phyloP scores from a whole-genome alignment of 2,888 invertebrate genomes.

The Baccha elongata region DNA sequence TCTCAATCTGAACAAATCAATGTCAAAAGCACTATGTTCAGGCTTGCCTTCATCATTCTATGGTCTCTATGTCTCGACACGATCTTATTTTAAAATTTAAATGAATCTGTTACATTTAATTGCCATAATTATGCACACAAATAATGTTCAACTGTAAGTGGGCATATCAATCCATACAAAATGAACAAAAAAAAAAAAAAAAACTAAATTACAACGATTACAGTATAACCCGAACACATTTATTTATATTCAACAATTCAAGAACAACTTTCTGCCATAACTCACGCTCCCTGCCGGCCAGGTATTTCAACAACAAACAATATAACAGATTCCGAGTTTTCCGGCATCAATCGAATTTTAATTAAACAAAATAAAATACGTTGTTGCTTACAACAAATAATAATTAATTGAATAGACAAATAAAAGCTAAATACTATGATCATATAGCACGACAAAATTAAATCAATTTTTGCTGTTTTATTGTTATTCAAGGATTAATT shows the following conservation, averaged over 20 bases:
- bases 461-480: constrained; percentile 31
- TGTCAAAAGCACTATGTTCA: constrained; percentile 40
- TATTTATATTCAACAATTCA: constrained; percentile 70
- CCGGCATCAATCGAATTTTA: constrained; percentile 70
- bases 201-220: constrained; percentile 43
- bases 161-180: neutral
- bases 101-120: constrained; percentile 59
- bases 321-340: constrained; percentile 67
- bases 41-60: constrained; percentile 7
- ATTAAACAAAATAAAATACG: constrained; percentile 38
- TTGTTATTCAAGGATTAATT: constrained; percentile 63
- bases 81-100: constrained; percentile 61
- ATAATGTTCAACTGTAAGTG: constrained; percentile 44
- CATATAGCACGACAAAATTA: constrained; percentile 44
- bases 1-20: constrained; percentile 66
- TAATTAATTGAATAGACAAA: constrained; percentile 16
- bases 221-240: constrained; percentile 42
- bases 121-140: constrained; percentile 64
- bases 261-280: constrained; percentile 72
- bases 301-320: constrained; percentile 65
- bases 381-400: neutral
- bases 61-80: constrained; percentile 56
- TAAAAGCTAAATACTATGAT: constrained; percentile 44
- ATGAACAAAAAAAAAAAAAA: neutral
- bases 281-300: constrained; percentile 57